Evolutionary conservation across 1,140 invertebrate genomes (phyloP), one percentile per base, ranked within the genome.

Genomic region (Thaumetopoea pityocampa): DNA sequence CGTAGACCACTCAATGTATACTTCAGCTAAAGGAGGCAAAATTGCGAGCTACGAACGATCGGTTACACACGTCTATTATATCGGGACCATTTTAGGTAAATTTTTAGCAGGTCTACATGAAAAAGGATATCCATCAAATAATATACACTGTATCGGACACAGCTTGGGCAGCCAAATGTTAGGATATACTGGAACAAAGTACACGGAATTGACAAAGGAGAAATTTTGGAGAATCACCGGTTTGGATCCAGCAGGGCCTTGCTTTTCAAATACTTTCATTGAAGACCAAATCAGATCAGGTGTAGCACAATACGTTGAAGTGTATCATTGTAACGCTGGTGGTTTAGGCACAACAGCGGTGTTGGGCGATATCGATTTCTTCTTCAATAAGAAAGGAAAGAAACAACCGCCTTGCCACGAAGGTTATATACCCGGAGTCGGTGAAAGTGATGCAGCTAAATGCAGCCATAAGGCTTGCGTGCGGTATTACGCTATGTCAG

Each of bases 191-290:
- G 86, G 81, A 2, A 63, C 63, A 5, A 51, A 22, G 1, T 80
- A 71, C 32, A 62, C 36, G 3, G 60, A 67, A 20, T 10, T 38
- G 4, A 80, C 79, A 1, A 34, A 23, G 1, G 69, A 83, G 14
- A 77, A 67, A 27, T 37, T 82, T 17, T 67, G 65, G 62, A 58
- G 88, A 18, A 84, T 89, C 16, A 89, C 87, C 2, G 88, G 85
- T 0, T 47, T 89, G 3, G 90, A 92, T 68, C 89, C 90, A 19
- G 90, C 90, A 0, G 87, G 89, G 7, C 90, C 90, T 4, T 89
- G 89, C 44, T 92, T 91, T 47, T 76, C 71, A 0, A 74, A 81
- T 38, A 57, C 63, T 18, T 57, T 81, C 0, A 58, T 78, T 4
- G 73, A 81, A n/a, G 83, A 89, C n/a, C 82, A 86, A 20, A 49